phyloP scores from a whole-genome alignment of 2,113 vertebrate genomes.

The Takifugu flavidus region DNA sequence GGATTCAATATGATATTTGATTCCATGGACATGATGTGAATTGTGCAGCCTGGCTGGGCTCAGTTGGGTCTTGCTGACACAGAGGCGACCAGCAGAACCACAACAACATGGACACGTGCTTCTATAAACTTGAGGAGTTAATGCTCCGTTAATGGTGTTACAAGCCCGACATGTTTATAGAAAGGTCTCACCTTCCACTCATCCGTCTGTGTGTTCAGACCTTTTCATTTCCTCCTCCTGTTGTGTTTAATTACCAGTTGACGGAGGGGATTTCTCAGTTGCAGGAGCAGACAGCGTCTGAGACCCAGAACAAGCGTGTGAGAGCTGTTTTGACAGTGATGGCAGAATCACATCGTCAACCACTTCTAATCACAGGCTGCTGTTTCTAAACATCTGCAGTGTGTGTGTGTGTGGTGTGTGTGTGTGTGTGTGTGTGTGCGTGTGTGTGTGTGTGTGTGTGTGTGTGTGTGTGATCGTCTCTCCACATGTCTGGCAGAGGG shows the following conservation, averaged over 20 bases:
- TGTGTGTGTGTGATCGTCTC: conserved; percentile 2
- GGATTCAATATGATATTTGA: too few species aligned
- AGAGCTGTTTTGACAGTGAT: conserved; percentile 39
- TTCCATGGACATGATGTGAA: not conserved
- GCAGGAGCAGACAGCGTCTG: conserved; percentile 42
- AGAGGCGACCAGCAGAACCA: too few species aligned
- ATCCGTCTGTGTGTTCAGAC: conserved; percentile 21
- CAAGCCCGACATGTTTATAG: not conserved
- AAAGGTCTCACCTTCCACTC: conserved; percentile 8
- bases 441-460: conserved; percentile 1
- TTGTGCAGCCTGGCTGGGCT: not conserved
- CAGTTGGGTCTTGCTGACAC: too few species aligned
- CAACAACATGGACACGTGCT: too few species aligned
- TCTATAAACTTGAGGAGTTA: not conserved
- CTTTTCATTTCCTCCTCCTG: conserved; percentile 23
- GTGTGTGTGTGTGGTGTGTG: conserved; percentile 4
- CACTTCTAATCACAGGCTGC: conserved; percentile 27
- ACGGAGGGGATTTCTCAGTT: conserved; percentile 62
- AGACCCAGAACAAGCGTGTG: not conserved
- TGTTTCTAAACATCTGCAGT: conserved; percentile 14
- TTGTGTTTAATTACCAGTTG: conserved; percentile 57
- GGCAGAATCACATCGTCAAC: conserved; percentile 38
- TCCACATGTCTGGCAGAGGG: conserved; percentile 2
- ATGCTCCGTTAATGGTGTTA: not conserved
- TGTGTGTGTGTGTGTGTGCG: conserved; percentile 3